Evolutionary conservation across 2,888 invertebrate species (phyloP).

Genomic region (Entomobrya multifasciata): DNA sequence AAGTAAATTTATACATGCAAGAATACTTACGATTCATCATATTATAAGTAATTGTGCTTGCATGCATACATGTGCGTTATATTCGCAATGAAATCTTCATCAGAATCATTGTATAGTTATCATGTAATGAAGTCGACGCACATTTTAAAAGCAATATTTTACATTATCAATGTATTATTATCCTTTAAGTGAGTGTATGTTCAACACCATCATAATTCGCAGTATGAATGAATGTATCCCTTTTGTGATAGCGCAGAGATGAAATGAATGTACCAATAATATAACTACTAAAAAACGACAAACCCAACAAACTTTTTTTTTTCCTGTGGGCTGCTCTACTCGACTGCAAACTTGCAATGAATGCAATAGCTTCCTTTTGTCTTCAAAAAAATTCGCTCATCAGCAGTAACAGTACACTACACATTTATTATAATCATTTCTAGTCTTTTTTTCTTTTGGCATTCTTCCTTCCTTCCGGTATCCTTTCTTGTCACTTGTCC

Average conservation of each 20-base stretch:
- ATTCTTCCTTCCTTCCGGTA: slow-evolving; percentile 71
- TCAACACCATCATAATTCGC: slow-evolving; percentile 14
- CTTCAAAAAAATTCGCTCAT: slow-evolving; percentile 24
- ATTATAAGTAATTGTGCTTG: too few species aligned
- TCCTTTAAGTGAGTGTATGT: not conserved
- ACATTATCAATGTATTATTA: slow-evolving; percentile 8
- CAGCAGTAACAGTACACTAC: not conserved
- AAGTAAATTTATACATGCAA: too few species aligned
- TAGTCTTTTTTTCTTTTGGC: slow-evolving; percentile 63
- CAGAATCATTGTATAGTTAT: too few species aligned
- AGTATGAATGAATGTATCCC: not conserved
- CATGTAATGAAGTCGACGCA: too few species aligned
- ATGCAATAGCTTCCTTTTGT: slow-evolving; percentile 52
- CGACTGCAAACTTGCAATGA: too few species aligned
- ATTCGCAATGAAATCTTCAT: too few species aligned
- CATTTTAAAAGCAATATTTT: too few species aligned
- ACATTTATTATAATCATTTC: slow-evolving; percentile 31
- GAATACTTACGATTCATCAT: too few species aligned
- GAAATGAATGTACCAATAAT: too few species aligned
- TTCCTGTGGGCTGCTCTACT: slow-evolving; percentile 38
- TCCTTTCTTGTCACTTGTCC: slow-evolving; percentile 69
- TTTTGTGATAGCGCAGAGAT: slow-evolving; percentile 3
- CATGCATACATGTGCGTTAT: too few species aligned
- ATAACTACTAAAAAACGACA: slow-evolving; percentile 15
- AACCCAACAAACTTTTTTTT: slow-evolving; percentile 29